phyloP scores from a whole-genome alignment of 2,888 invertebrate species.

The Chloroclystis v-ata region DNA sequence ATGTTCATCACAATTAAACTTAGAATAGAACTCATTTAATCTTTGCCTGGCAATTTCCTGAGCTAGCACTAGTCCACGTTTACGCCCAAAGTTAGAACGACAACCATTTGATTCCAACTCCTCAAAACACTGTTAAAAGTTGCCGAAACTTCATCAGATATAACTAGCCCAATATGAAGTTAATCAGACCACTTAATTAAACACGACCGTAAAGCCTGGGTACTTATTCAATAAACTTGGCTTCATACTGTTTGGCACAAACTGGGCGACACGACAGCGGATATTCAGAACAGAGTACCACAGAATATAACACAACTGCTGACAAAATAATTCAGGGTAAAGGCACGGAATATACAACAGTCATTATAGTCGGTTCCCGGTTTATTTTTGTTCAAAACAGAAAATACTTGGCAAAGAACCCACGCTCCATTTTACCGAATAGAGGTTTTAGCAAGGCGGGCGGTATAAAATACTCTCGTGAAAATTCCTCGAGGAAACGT shows the following conservation, averaged over 20 bases:
- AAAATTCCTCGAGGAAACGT: conserved; percentile 27
- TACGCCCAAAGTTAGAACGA: conserved; percentile 20
- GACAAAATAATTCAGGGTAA: conserved; percentile 3
- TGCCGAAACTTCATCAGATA: conserved; percentile 25
- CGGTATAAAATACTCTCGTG: conserved; percentile 32
- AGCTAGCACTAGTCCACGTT: conserved; percentile 13
- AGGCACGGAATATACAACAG: conserved; percentile 1
- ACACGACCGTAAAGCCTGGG: conserved; percentile 34
- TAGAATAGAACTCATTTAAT: conserved; percentile 3
- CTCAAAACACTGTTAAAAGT: conserved; percentile 25
- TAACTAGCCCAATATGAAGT: conserved; percentile 31
- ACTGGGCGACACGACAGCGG: conserved; percentile 37
- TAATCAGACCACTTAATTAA: conserved; percentile 35
- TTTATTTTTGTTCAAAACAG: conserved; percentile 47
- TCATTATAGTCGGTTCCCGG: conserved; percentile 31
- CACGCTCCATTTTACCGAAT: conserved; percentile 28
- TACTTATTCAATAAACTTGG: conserved; percentile 39
- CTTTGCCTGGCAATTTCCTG: conserved; percentile 8
- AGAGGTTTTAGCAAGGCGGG: conserved; percentile 31
- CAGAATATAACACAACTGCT: not conserved
- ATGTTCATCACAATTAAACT: not conserved
- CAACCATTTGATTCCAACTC: conserved; percentile 21
- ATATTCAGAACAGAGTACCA: conserved; percentile 35
- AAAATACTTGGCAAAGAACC: conserved; percentile 47
- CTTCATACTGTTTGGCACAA: conserved; percentile 48